Evolutionary conservation across 2,113 vertebrate genomes (phyloP), one percentile per base, ranked within the genome.

Genomic region (Epinephelus fuscoguttatus): DNA sequence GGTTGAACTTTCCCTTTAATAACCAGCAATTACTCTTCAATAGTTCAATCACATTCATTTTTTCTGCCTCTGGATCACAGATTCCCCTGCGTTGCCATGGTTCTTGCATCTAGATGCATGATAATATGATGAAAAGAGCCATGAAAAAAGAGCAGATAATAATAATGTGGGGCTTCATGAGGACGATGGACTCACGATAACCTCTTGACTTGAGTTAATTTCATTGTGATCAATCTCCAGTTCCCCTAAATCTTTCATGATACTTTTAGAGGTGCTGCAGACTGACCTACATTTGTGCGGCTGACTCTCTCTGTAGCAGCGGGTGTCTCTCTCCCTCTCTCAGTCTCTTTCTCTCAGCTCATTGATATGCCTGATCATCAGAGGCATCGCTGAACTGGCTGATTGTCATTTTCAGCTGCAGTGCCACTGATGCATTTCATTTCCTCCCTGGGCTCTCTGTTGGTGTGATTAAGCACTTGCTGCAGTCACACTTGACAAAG

Each of bases 391-490:
- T 91, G 92, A 93, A 93, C 87, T 85, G 71, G 85, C 82, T 94
- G 91, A 92, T 92, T 93, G 93, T 94, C 90, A 90, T 90, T 90
- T 92, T 93, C 93, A 93, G 93, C 91, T 90, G 89, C 88, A 81
- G 89, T 80, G 89, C 71, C 86, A 67, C 88, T 90, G 85, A 92
- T 88, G 90, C 89, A 70, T 91, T 89, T 89, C 91, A 82, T 90
- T 91, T 86, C 78, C 87, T 89, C 85, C 79, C 86, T 7, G 33
- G 61, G 78, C 77, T 91, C 83, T 80, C 87, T 69, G 84, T 73
- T 77, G 78, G 71, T 80, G 86, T 92, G 92, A 94, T 94, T 89
- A 93, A 94, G 89, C 88, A 79, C 89, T 91, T 70, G 82, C 89
- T 80, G 86, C 84, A 81, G 79, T 75, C 80, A 88, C 90, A 89